phyloP scores from a whole-genome alignment of 2,888 invertebrate species.

The Dolichopus griseipennis region DNA sequence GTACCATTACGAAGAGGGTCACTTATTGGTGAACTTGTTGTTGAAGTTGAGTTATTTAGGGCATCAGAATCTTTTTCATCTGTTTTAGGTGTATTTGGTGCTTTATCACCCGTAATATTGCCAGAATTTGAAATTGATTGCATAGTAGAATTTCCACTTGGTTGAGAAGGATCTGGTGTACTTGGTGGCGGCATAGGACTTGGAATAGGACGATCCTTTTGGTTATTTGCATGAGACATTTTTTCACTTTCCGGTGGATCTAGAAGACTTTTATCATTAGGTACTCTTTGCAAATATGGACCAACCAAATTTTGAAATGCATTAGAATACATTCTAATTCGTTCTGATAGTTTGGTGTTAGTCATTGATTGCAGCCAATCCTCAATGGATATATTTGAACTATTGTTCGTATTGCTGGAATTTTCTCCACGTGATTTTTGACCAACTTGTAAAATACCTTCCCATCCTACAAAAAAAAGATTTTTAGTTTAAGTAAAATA shows the following conservation, averaged over 20 bases:
- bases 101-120: conserved; percentile 36
- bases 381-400: conserved; percentile 53
- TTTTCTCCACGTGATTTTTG: conserved; percentile 35
- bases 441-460: conserved; percentile 80
- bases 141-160: conserved; percentile 17
- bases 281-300: conserved; percentile 65
- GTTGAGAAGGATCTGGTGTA: conserved; percentile 32
- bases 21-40: conserved; percentile 32
- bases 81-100: conserved; percentile 50
- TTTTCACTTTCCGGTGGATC: conserved; percentile 50
- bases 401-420: background rate
- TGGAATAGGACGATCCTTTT: conserved; percentile 41
- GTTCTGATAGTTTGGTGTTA: conserved; percentile 69
- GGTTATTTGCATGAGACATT: conserved; percentile 18
- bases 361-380: conserved; percentile 85
- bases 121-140: conserved; percentile 12
- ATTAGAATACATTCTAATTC: conserved; percentile 80
- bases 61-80: conserved; percentile 27
- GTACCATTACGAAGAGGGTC: conserved; percentile 44
- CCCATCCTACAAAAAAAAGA: conserved; percentile 46
- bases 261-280: conserved; percentile 63
- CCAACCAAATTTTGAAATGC: conserved; percentile 67
- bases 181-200: conserved; percentile 51
- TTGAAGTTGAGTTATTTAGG: conserved; percentile 29
- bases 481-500: background rate